A percentile compares a stretch with the other conserved stretches of the same genome.
Conservation (phyloP, 2,888 invertebrate genomes). For the Octodonta nipae region DNA sequence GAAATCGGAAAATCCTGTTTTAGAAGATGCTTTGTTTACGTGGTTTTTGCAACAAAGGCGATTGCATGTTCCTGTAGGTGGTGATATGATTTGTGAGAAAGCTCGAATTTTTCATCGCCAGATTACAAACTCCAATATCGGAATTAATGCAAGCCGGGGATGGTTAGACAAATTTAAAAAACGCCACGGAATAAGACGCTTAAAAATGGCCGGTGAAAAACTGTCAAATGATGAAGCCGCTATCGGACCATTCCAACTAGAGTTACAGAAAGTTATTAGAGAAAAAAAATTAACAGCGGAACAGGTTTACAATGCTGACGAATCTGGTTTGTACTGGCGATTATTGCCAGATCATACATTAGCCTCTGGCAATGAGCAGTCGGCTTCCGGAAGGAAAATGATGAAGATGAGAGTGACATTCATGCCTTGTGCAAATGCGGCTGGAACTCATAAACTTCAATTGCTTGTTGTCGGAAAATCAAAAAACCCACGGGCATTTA, state of each 20-base stretch:
- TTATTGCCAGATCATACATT: conserved; percentile 11
- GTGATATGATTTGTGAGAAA: conserved; percentile 2
- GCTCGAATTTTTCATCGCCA: no score
- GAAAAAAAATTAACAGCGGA: conserved; percentile 9
- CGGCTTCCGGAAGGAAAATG: no score
- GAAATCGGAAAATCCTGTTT: neutral
- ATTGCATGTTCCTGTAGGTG: neutral
- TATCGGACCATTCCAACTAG: conserved; percentile 10
- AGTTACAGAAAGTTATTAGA: conserved; percentile 6
- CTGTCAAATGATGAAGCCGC: conserved; percentile 12
- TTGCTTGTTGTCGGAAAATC: neutral
- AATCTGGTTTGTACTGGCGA: conserved; percentile 14
- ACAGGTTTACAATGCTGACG: conserved; percentile 18
- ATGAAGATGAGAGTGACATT: neutral
- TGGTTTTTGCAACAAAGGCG: conserved; percentile 2
- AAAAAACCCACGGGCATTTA: neutral
- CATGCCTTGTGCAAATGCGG: conserved; percentile 1
- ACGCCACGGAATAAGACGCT: conserved; percentile 13
- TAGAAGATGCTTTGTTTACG: neutral
- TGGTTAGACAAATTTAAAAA: conserved; percentile 18
- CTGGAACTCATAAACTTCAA: neutral
- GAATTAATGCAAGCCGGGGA: conserved; percentile 13
- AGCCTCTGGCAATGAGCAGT: no score
- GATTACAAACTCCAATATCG: no score
- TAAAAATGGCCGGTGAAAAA: conserved; percentile 15